Base-by-base conservation (phyloP, 2,113 vertebrate species). In the Lophius piscatorius region DNA sequence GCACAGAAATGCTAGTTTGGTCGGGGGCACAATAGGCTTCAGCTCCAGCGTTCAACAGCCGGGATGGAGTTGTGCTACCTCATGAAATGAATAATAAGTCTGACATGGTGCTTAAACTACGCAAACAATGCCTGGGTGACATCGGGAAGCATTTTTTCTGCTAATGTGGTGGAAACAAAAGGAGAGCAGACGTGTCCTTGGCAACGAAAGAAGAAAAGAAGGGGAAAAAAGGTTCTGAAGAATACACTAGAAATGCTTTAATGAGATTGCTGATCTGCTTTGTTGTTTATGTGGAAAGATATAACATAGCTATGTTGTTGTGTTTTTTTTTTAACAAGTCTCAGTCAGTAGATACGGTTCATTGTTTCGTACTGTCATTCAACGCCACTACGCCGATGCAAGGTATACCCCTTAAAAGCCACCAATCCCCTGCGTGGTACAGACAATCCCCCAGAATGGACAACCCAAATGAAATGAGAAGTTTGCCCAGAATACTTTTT, bases 11-110 rank as follows among this genome's bases (percentile, higher is more conserved):
- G 44, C 41, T 36, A 42, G 70, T 80, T 80, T 58, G 57, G 67
- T 57, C 38, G n/a, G 50, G 14, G 42, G 63, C 51, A 61, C 65
- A 76, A 79, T 81, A 64, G 77, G 56, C 45, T 50, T 35, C 18
- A 4, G 61, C 16, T n/a, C 21, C 41, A 7, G 29, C 47, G 23
- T 63, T 46, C 23, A 13, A 45, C 39, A 45, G 63, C 69, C 74
- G 64, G 63, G 55, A 82, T 74, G 78, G 76, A 82, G 72, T 54
- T 18, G 11, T 66, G 82, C 71, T 76, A 76, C 56, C 71, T 67
- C 13, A 52, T 63, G 50, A 75, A 76, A 79, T 83, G 70, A 82
- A 80, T 84, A 83, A 82, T 76, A 74, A 85, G 76, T 52, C 67
- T 46, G 49, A 68, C 49, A 42, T 51, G 59, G 56, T 60, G 41